Percentiles rank a stretch among this genome's conserved stretches.
phyloP scores from a whole-genome alignment of 2,888 invertebrate genomes.

The Brenthis hecate region DNA sequence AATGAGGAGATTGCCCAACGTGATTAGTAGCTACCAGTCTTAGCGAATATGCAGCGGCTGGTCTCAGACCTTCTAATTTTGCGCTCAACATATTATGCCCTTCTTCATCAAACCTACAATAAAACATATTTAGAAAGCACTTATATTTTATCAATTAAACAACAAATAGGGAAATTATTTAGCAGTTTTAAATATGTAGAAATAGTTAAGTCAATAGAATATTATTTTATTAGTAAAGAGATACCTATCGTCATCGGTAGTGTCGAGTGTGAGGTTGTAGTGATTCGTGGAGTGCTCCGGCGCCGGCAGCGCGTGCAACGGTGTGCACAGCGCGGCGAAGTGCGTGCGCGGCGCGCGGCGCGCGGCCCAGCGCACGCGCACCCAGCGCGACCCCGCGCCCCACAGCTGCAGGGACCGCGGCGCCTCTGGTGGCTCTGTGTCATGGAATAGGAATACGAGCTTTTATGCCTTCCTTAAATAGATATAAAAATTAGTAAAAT shows the following conservation, averaged over 20 bases:
- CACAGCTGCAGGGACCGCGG: constrained; percentile 83
- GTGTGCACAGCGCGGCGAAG: constrained; percentile 54
- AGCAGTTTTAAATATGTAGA: neutral
- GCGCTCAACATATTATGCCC: constrained; percentile 48
- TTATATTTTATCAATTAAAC: no score
- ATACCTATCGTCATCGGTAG: constrained; percentile 45
- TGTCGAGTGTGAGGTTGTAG: constrained; percentile 56
- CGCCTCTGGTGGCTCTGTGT: constrained; percentile 88
- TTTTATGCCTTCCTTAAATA: neutral
- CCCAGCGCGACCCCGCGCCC: constrained; percentile 83
- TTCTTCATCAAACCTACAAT: constrained; percentile 47
- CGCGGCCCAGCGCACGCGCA: constrained; percentile 81
- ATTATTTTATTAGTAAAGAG: neutral
- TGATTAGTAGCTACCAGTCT: constrained; percentile 86
- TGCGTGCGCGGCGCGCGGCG: constrained; percentile 31
- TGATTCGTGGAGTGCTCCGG: constrained; percentile 42
- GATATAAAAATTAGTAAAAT: no score
- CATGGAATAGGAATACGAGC: neutral
- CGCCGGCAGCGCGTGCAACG: constrained; percentile 52
- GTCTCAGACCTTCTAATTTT: constrained; percentile 80
- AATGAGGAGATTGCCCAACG: constrained; percentile 87
- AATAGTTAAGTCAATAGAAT: neutral
- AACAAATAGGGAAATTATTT: no score
- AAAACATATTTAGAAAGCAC: neutral
- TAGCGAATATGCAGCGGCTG: constrained; percentile 86